Evolutionary conservation across 2,888 invertebrate genomes (phyloP).

Genomic region (Elysia crispata): DNA sequence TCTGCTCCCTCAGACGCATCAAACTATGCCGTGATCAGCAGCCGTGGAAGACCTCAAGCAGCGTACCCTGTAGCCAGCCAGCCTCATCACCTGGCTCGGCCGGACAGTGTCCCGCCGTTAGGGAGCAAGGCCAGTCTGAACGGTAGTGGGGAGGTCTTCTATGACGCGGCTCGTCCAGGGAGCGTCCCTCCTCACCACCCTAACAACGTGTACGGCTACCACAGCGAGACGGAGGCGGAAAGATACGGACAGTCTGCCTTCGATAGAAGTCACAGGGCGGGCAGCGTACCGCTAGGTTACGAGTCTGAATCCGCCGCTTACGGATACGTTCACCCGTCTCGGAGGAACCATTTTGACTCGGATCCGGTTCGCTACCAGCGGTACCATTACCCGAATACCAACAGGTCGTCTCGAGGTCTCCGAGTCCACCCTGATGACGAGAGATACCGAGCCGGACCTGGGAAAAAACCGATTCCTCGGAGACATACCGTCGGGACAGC

Average conservation of each 20-base stretch:
- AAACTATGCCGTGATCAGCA: conserved; percentile 26
- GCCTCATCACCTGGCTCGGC: neutral
- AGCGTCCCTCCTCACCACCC: conserved; percentile 28
- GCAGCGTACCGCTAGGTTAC: conserved; percentile 27
- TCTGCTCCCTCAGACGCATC: neutral
- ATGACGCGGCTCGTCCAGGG: conserved; percentile 23
- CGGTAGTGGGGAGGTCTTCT: neutral
- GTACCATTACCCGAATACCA: neutral
- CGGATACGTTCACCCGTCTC: neutral
- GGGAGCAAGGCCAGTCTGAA: neutral
- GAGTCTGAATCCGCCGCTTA: neutral
- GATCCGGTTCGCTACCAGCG: neutral
- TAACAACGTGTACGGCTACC: conserved; percentile 1
- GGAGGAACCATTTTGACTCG: neutral
- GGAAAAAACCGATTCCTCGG: conserved; percentile 24
- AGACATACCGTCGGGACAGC: conserved; percentile 13
- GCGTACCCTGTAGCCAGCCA: neutral
- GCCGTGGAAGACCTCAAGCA: neutral
- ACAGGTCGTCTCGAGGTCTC: neutral
- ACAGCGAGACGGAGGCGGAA: conserved; percentile 34
- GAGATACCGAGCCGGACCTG: conserved; percentile 6
- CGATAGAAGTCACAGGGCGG: neutral
- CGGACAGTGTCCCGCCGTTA: neutral
- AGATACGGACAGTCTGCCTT: neutral
- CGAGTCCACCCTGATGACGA: conserved; percentile 14